Evolutionary conservation across 2,797 vertebrate genomes (phyloP), one percentile per base, ranked within the genome.

Genomic region (Gymnopithys bicolor): DNA sequence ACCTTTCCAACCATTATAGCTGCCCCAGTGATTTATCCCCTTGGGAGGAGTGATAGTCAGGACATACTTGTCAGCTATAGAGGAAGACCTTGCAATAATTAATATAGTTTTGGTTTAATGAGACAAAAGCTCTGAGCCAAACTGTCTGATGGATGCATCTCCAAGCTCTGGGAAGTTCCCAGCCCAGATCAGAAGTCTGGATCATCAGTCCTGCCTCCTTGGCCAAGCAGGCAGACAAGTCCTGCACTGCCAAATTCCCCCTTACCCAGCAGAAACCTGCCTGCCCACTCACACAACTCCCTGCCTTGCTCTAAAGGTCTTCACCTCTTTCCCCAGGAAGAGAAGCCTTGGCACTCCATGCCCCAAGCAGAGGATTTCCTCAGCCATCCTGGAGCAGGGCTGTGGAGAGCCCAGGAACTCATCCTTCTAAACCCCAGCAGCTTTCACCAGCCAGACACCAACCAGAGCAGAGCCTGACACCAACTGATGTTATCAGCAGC

Each of bases 251-350:
- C 7, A 13, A 41, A 55, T 5, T 5, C 45, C 43, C 5, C 11
- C 32, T 14, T 4, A 14, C 2, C 43, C 74, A 13, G 33, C 67
- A 85, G 23, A 25, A 79, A 33, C 25, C 39, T 12, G 10, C 46
- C 24, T 10, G 0, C 4, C 15, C 13, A 0, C 25, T n/a, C 9
- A 0, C 39, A 22, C 48, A 6, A 1, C 3, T 18, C 75, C 62
- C 27, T 32, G 46, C 80, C 41, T 13, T 8, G 48, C 76, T 67
- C 66, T 10, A 25, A 9, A 39, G 1, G 5, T 2, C 45, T 18
- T 46, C 5, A 3, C 27, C 62, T 48, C 62, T n/a, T 45, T 45
- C 68, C 11, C 45, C 16, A 27, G 23, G 11, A 10, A 11, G 15
- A 49, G 59, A 3, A 76, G 18, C 51, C 33, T 28, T 4, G 12